Base-by-base conservation (phyloP, 2,888 invertebrate species). In the Ypsolopha scabrella region DNA sequence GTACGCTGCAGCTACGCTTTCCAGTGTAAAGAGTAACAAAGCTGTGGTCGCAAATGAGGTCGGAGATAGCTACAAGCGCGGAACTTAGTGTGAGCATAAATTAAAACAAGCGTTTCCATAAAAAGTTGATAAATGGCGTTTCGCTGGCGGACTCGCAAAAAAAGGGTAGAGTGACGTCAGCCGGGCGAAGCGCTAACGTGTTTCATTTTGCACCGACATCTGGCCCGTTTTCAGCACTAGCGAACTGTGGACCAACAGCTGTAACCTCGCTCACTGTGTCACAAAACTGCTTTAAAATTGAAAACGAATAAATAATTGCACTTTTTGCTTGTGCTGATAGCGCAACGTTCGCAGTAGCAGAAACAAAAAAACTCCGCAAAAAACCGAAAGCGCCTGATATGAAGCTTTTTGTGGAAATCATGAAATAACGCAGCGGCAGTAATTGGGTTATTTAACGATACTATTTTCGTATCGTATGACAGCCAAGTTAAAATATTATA, bases 61-160 rank as follows among this genome's bases (percentile, higher is more conserved):
- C 71, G 72, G 66, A 75, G 77, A 80, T 81, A 80, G 72, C 76
- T 70, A 67, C 65, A 65, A 65, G 67, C 77, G 73, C 67, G 67
- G 69, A 77, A 80, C 73, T 81, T 77, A 75, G 78, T 75, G 73
- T 75, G 72, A 79, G 82, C 81, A 81, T 83, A 85, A 82, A 82
- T 82, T 85, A 83, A 83, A 81, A 81, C 81, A 82, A 80, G 77
- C 71, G 70, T 78, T 78, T 71, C 68, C 70, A 78, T 80, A 85
- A 85, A 85, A 86, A 85, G 80, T 81, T 83, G 83, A 86, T 81
- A 83, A 85, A 85, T 85, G 77, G 77, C 72, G 68, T 67, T 79
- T 68, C 77, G 70, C 80, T 73, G 76, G 73, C 80, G 75, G 74
- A 64, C 61, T 71, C 70, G 74, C 77, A 79, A 83, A 85, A 85